Base-by-base conservation (phyloP, 2,113 vertebrate species). In the Chaenogobius annularis region DNA sequence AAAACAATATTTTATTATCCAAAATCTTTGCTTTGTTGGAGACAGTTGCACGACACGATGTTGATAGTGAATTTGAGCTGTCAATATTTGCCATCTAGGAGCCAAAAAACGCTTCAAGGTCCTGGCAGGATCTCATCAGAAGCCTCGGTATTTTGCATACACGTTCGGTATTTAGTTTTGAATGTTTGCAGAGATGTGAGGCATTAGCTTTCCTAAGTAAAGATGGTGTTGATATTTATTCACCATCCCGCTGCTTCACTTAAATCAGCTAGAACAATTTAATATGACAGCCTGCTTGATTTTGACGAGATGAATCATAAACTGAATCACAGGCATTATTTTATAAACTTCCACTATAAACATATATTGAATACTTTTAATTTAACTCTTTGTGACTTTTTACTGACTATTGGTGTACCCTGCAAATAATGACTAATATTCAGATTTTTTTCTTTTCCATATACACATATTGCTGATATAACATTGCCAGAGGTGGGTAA, bases 291-390 rank as follows among this genome's bases (percentile, higher is more conserved):
- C 31, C 14, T 10, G 15, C 0, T n/a, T 61, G 52, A 52, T 8
- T 52, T 46, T 58, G 31, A 26, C 13, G 17, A 35, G 23, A 61
- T 64, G 44, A 75, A 65, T 68, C 46, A 35, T 26, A 50, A 74
- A 35, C 37, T 40, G 17, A 66, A 62, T 47, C 3, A 23, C 31
- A 65, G 20, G n/a, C 23, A 12, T 15, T 35, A 31, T 59, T 26
- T 35, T 1, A 31, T 31, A 31, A 26, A 3, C 14, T 14, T 14
- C n/a, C n/a, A 19, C 5, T 50, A 0, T 50, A 40, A 40, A 9
- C 17, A 19, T 50, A 50, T 50, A 19, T 50, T 19, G 7, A 7
- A 1, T 7, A 40, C 37, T 40, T 50, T 50, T 50, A 19, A 50
- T 19, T 50, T n/a, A 55, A 55, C 8, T 40, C 52, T 22, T 55